Evolutionary conservation across 2,113 vertebrate genomes (phyloP), one percentile per base, ranked within the genome.

Genomic region (Propithecus coquereli): DNA sequence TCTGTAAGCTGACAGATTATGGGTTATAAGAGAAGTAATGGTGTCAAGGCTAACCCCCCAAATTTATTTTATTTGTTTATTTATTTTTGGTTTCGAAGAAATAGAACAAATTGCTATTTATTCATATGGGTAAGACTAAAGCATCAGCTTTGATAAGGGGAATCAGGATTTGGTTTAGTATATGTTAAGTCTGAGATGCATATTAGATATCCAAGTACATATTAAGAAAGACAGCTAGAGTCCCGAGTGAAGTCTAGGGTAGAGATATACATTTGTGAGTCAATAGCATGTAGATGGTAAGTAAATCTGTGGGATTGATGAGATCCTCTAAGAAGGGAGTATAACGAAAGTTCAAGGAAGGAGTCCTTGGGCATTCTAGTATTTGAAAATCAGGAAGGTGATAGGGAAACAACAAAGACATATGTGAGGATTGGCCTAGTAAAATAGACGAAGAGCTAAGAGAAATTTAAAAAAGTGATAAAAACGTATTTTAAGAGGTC

Each of bases 401-500:
- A 59, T 17, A 1, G 63, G 11, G 23, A 43, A 76, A 47, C 34
- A 88, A 7, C 47, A 65, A 82, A 50, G 25, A 27, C 9, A 61
- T 73, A 76, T 52, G 6, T 52, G 37, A 70, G 80, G 12, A 0
- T 22, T 43, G 1, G 14, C 6, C 1, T 43, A 22, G n/a, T 70
- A 73, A 96, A 77, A 70, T 20, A 18, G 12, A 88, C 50, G 13
- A 82, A 23, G 57, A 94, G 13, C 1, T 73, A 74, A 93, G 10
- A 88, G 4, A 96, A 87, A 63, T n/a, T 0, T 85, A 88, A 79
- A 70, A 91, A 79, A 70, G 63, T 63, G 50, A 47, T 23, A 40
- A 73, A 83, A 79, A 65, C 71, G 22, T 47, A n/a, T 47, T 87
- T 89, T 92, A 77, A 87, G 30, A 65, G 34, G 13, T n/a, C 13